Base-by-base conservation (phyloP, 2,888 invertebrate species). In the Platynereis dumerilii region DNA sequence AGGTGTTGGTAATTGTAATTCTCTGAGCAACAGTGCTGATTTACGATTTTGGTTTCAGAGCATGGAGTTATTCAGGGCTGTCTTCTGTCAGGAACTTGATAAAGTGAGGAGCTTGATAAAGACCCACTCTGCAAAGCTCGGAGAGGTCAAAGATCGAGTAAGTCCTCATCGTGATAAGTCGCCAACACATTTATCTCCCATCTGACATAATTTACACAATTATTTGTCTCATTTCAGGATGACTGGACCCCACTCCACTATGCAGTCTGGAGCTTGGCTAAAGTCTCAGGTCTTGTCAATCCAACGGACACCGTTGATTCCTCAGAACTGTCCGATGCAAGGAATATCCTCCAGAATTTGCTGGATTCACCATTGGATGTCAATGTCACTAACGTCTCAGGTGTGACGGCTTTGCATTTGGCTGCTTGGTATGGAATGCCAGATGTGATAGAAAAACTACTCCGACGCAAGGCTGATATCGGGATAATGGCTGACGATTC, bases 211-310 rank as follows among this genome's bases (percentile, higher is more conserved):
- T n/a, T n/a, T n/a, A n/a, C n/a, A n/a, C n/a, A n/a, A n/a, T n/a
- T n/a, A n/a, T 42, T 42, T 44, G n/a, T 44, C 53, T 28, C 12
- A 28, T 44, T 60, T 22, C 58, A 72, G 72, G 72, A 72, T 58
- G 64, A 67, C 34, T 72, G 72, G 72, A 59, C 34, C 34, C 42
- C 66, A 29, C 20, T 71, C 22, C 72, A 72, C 45, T 72, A 72
- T 39, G 60, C 65, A 12, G 44, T 61, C 39, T 72, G 70, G 70
- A 52, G 58, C 26, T 24, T 68, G 3, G 69, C 69, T 15, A 55
- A 59, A 44, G 64, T 64, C 17, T 48, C 62, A 1, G 70, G 69
- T 2, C 52, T 66, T n/a, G 42, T 53, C 52, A 28, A 34, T 5
- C 56, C n/a, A 56, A 34, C 34, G 12, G 42, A 15, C 5, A 34